Evolutionary conservation across 2,797 vertebrate genomes (phyloP).

Genomic region (Dendrocincla tyrannina): DNA sequence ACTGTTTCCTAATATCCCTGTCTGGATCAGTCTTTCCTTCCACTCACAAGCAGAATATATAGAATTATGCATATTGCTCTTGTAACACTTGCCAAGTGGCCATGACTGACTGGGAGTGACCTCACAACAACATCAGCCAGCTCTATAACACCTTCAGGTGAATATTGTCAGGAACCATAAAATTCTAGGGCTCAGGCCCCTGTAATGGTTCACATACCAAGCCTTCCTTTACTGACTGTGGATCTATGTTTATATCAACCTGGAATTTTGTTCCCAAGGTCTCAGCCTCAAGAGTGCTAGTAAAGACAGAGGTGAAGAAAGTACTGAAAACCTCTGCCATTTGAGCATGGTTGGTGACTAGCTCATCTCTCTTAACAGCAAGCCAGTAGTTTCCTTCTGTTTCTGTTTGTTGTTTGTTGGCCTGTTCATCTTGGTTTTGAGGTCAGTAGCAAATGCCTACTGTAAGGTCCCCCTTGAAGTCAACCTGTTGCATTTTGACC

Average conservation of each 20-base stretch:
- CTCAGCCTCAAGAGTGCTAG: not conserved
- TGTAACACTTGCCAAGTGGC: not conserved
- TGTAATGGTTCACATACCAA: not conserved
- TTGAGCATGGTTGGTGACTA: not conserved
- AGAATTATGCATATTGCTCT: not conserved
- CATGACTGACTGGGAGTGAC: not conserved
- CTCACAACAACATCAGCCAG: not conserved
- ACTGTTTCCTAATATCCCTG: not conserved
- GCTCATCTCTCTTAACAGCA: not conserved
- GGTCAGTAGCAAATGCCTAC: not conserved
- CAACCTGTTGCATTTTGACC: not conserved
- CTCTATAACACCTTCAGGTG: not conserved
- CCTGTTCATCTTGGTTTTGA: not conserved
- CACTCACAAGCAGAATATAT: not conserved
- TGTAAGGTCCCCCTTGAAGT: not conserved
- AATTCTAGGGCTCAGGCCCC: not conserved
- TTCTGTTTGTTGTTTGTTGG: not conserved
- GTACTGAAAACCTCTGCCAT: not conserved
- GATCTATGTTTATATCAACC: not conserved
- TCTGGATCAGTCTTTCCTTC: not conserved
- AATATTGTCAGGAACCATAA: fast-evolving
- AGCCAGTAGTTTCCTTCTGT: not conserved
- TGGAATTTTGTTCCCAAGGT: not conserved
- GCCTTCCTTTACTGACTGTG: not conserved
- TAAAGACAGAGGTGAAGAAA: not conserved